A percentile compares a stretch with the other conserved stretches of the same genome.
Conservation (phyloP, 2,113 vertebrate genomes). For the Sphyrna mokarran region DNA sequence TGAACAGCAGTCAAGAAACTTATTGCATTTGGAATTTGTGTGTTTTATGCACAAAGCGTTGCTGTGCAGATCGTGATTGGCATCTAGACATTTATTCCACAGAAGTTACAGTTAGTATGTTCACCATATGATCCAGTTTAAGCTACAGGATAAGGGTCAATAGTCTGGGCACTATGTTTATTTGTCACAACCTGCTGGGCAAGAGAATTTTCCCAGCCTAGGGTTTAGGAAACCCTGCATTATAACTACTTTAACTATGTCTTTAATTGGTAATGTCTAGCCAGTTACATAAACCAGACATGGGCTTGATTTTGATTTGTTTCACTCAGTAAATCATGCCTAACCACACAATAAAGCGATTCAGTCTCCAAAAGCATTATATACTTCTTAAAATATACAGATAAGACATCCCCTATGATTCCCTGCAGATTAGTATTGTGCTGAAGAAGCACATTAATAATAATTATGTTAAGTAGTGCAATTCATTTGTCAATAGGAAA, state of each 20-base stretch:
- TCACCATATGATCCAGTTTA: background rate
- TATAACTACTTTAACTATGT: background rate
- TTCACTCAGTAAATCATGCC: background rate
- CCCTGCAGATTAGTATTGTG: background rate
- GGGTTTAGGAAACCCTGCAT: background rate
- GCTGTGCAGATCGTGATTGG: background rate
- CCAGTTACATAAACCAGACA: conserved; percentile 26
- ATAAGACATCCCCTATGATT: background rate
- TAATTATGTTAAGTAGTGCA: background rate
- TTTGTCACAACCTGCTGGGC: background rate
- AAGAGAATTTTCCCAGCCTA: conserved; percentile 23
- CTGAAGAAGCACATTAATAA: background rate
- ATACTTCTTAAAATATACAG: background rate
- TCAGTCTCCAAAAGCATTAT: background rate
- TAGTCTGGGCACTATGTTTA: background rate
- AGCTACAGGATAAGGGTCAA: conserved; percentile 3
- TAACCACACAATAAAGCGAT: conserved; percentile 11
- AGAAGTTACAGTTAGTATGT: background rate
- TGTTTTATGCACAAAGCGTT: background rate
- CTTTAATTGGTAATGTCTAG: conserved; percentile 24
- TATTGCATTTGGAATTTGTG: background rate
- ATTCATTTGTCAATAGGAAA: background rate
- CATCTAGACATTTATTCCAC: background rate
- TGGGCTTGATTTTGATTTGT: background rate
- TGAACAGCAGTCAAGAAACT: background rate